phyloP scores from a whole-genome alignment of 2,113 vertebrate genomes.

The Gymnobelideus leadbeateri region DNA sequence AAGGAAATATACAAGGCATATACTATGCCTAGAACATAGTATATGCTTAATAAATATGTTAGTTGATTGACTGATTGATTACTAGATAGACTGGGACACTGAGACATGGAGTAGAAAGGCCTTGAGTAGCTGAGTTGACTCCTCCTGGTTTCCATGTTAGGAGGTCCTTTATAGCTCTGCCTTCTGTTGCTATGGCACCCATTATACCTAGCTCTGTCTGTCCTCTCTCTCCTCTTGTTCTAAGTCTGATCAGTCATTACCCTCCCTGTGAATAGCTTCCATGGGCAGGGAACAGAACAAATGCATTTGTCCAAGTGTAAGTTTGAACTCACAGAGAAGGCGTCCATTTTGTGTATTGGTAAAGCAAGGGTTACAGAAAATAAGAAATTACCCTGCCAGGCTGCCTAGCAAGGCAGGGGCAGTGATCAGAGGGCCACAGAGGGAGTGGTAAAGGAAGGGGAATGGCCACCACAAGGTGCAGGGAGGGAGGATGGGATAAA shows the following conservation, averaged over 20 bases:
- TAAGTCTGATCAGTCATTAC: background rate
- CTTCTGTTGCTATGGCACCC: background rate
- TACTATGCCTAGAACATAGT: background rate
- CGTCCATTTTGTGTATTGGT: background rate
- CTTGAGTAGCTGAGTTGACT: background rate
- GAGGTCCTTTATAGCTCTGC: background rate
- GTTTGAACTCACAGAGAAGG: background rate
- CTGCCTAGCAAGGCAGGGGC: background rate
- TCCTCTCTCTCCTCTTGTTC: background rate
- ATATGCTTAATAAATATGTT: background rate
- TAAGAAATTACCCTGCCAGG: background rate
- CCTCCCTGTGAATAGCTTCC: background rate
- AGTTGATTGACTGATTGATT: background rate
- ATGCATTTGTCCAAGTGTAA: background rate
- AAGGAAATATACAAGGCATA: no score
- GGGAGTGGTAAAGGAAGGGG: background rate
- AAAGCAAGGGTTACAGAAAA: background rate
- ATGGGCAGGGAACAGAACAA: background rate
- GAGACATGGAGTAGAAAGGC: background rate
- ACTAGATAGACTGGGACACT: background rate
- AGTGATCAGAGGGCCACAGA: background rate
- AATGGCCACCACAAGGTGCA: background rate
- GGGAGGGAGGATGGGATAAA: background rate
- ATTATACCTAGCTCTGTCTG: background rate
- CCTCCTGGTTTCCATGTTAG: background rate